Percentiles rank a stretch among this genome's conserved stretches.
Evolutionary conservation across 2,113 vertebrate species (phyloP).

Genomic region (Peromyscus leucopus): DNA sequence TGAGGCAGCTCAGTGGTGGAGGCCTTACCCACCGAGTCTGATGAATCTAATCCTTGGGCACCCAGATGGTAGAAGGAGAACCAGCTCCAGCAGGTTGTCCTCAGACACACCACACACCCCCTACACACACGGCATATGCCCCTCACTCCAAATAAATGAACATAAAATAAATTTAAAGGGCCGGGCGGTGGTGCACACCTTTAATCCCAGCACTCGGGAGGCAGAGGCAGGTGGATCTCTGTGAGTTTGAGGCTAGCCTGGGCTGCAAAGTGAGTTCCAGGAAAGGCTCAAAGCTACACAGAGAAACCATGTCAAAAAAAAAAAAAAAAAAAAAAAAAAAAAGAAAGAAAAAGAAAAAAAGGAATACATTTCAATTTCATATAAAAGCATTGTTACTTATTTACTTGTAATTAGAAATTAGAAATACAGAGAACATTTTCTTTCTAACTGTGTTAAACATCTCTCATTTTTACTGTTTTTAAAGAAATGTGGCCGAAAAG

Average conservation of each 20-base stretch:
- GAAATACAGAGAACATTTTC: conserved; percentile 21
- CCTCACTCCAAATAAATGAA: background rate
- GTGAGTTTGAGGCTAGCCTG: no score
- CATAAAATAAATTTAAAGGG: no score
- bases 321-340: no score
- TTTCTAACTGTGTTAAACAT: background rate
- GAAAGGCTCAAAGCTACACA: no score
- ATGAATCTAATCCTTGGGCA: background rate
- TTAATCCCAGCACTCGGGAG: no score
- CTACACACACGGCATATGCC: background rate
- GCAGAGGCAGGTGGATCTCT: no score
- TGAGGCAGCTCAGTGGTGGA: background rate
- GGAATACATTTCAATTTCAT: background rate
- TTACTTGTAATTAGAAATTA: conserved; percentile 12
- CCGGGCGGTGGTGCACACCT: no score
- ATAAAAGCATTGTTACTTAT: conserved; percentile 4
- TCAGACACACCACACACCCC: background rate
- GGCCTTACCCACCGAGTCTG: background rate
- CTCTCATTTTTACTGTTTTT: conserved; percentile 33
- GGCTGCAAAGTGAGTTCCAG: no score
- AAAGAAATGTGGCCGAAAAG: background rate
- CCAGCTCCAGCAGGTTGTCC: background rate
- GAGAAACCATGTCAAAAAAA: no score
- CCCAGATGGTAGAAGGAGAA: background rate
- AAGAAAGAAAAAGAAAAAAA: background rate